Evolutionary conservation across 1,140 invertebrate genomes (phyloP), one percentile per base, ranked within the genome.

Genomic region (Caenorhabditis tropicalis): DNA sequence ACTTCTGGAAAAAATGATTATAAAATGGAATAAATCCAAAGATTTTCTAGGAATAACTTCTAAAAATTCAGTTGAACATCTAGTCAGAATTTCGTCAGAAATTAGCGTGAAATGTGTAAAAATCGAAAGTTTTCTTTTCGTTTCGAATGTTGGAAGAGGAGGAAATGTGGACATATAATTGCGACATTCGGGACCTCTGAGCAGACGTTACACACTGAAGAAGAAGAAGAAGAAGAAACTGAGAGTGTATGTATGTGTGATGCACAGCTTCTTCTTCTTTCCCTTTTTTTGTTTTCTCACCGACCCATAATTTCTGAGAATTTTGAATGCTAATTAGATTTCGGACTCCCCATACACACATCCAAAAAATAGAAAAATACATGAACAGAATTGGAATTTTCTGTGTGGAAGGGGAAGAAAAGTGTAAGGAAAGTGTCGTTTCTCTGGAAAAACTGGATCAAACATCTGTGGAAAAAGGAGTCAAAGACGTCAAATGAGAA

Each of bases 261-360:
- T 74, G n/a, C 36, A 74, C 65, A 46, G 65, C 65, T 43, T 74
- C 65, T 74, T 74, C 65, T 74, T 74, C 29, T 74, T 56, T 56
- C 15, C 36, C 12, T 16, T 74, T 21, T 74, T 74, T 74, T 74
- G 65, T 43, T 43, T 74, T 74, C 65, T 39, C 36, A 70, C 60
- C 24, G 29, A 29, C 19, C 7, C 16, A 6, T 29, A 31, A 43
- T 24, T 74, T 74, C 65, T 74, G 15, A 74, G 65, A 74, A 74
- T 43, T 74, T 39, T 43, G 65, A 74, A 43, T 74, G 33, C 65
- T 74, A 74, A 74, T 74, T 43, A 43, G 65, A 74, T 74, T 74
- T 74, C 43, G 36, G 36, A 24, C 65, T 10, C 5, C 24, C 1
- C 24, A 29, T 27, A 60, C 19, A 60, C 56, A 58, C 56, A 29